Base-by-base conservation (phyloP, 2,113 vertebrate species). In the Trachemys scripta region DNA sequence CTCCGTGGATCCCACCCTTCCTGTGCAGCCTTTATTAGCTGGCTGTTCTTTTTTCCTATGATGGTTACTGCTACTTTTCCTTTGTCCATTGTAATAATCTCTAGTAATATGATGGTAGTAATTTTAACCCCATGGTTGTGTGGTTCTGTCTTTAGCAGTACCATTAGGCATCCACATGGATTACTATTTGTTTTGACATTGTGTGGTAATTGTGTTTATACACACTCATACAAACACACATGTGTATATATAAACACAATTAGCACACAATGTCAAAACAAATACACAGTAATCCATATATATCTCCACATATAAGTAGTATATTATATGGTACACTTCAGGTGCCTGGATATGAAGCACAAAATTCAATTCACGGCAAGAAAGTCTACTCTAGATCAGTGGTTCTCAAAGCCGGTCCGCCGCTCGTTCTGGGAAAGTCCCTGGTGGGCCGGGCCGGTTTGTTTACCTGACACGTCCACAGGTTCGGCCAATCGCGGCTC, bases 221-320 rank as follows among this genome's bases (percentile, higher is more conserved):
- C 59, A 62, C 27, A 62, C 57, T 5, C 57, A 62, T 29, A 31
- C 57, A 62, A 31, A 62, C 54, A 56, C 54, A 56, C 22, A 24
- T 29, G 56, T 57, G 24, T 57, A 10, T 57, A 25, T 24, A 24
- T 62, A 25, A 93, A 57, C 88, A 6, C 84, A 45, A 17, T 81
- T 0, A 0, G 42, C 0, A 0, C 51, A 72, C 31, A 80, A 62
- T 16, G 16, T 42, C 38, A 89, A 72, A 24, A 51, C 62, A 82
- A 59, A 31, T 19, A 13, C 45, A 22, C 19, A 35, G 29, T 50
- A 59, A 90, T 20, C 3, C 1, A 62, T 38, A 22, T 83, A 62
- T 62, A 62, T 31, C 29, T 62, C 27, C 10, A 12, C 57, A 31
- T 69, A 69, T 45, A 87, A 89, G 31, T 35, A 93, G 80, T 5